Conservation (phyloP, 2,888 invertebrate genomes). For the Choreutis nemorana region DNA sequence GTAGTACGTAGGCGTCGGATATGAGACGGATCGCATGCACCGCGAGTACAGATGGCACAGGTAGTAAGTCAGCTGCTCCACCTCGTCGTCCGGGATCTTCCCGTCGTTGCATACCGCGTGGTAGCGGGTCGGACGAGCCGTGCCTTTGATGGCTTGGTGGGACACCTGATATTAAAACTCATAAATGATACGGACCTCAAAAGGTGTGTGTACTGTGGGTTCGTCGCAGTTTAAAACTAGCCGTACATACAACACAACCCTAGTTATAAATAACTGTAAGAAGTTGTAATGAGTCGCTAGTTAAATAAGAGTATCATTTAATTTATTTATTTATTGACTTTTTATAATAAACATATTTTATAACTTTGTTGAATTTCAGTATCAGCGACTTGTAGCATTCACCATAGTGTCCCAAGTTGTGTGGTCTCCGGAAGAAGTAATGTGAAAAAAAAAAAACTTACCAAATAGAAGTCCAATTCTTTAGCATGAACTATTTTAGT, state of each 20-base stretch:
- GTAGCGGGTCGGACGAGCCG: constrained; percentile 87
- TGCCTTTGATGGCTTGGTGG: constrained; percentile 79
- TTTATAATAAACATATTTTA: too few relatives aligned
- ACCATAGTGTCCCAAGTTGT: too few relatives aligned
- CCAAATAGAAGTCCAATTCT: constrained; percentile 89
- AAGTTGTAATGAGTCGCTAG: too few relatives aligned
- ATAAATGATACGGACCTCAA: too few relatives aligned
- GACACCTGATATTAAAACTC: constrained; percentile 37
- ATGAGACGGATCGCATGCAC: constrained; percentile 84
- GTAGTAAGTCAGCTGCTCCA: constrained; percentile 82
- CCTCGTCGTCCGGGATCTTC: constrained; percentile 72
- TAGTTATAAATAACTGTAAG: constrained; percentile 1
- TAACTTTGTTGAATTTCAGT: too few relatives aligned
- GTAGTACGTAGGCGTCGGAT: constrained; percentile 88
- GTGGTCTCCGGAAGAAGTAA: too few relatives aligned
- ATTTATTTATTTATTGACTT: too few relatives aligned
- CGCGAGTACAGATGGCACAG: constrained; percentile 87
- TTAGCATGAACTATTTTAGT: constrained; percentile 84
- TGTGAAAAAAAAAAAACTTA: too few relatives aligned
- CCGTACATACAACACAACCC: not conserved
- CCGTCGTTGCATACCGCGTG: constrained; percentile 84
- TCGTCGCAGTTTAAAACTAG: constrained; percentile 1
- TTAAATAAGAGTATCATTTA: too few relatives aligned
- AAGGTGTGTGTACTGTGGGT: too few relatives aligned
- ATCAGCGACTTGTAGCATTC: too few relatives aligned